Evolutionary conservation across 2,113 vertebrate species (phyloP).

Genomic region (Arenaria interpres): DNA sequence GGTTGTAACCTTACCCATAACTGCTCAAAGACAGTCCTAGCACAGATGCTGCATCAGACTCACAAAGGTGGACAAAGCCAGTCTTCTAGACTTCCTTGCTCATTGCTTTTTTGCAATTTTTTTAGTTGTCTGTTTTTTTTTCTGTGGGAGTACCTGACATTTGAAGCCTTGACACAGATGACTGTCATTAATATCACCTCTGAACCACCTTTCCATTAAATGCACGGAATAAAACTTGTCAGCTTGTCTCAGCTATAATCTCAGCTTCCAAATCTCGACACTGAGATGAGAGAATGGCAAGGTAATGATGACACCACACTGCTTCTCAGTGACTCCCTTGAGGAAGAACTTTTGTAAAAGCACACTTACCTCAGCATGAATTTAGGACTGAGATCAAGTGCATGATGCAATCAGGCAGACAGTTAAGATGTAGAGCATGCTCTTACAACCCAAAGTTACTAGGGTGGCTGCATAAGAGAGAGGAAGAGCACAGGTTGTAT

Average conservation of each 20-base stretch:
- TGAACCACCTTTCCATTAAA: slow-evolving; percentile 2
- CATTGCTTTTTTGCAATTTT: neutral
- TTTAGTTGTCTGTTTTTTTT: neutral
- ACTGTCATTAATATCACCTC: neutral
- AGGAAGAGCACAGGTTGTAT: neutral
- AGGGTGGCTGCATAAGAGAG: neutral
- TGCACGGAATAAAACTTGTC: slow-evolving; percentile 4
- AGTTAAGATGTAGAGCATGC: neutral
- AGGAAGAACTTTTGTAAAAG: neutral
- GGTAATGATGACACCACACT: neutral
- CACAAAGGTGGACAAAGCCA: neutral
- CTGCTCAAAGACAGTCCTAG: neutral
- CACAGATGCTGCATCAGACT: neutral
- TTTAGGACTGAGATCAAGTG: neutral
- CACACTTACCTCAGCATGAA: neutral
- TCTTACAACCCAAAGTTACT: neutral
- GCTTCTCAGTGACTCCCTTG: neutral
- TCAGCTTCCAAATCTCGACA: neutral
- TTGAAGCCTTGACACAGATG: neutral
- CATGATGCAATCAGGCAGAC: neutral
- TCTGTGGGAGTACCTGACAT: neutral
- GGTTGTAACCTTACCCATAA: neutral
- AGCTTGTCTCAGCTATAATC: slow-evolving; percentile 16
- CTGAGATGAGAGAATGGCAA: neutral
- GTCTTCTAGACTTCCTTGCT: neutral